Conservation (phyloP, 53 echinoderm and acorn worm species). For the Mesocentrotus franciscanus region DNA sequence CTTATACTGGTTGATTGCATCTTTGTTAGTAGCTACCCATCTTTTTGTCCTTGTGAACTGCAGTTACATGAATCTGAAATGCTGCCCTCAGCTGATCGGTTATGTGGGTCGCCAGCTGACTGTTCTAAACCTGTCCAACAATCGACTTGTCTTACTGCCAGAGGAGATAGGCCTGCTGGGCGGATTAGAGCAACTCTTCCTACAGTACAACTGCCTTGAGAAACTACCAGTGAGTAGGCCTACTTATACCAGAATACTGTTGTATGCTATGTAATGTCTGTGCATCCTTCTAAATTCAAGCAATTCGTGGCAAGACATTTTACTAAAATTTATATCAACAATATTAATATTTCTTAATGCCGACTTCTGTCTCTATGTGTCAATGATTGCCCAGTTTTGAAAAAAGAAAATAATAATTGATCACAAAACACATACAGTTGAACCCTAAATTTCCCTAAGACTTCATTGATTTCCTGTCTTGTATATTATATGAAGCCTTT, state of each 20-base stretch:
- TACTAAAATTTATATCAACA: too few species aligned
- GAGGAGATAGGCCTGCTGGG: constrained; percentile 89
- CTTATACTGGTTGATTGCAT: not conserved
- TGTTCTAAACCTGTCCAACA: constrained; percentile 92
- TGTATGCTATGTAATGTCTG: too few species aligned
- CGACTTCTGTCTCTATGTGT: too few species aligned
- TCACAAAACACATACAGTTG: too few species aligned
- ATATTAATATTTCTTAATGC: too few species aligned
- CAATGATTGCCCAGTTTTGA: too few species aligned
- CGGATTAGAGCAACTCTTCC: constrained; percentile 90
- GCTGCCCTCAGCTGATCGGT: constrained; percentile 87
- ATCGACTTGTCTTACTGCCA: constrained; percentile 82
- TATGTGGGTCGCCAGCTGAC: constrained; percentile 92
- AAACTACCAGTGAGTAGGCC: constrained; percentile 84
- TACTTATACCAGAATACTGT: not conserved
- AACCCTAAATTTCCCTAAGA: too few species aligned
- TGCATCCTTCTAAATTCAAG: too few species aligned
- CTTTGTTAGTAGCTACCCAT: not conserved
- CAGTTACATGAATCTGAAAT: constrained; percentile 93
- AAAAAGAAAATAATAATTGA: too few species aligned
- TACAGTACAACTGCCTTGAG: constrained; percentile 97
- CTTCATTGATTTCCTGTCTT: too few species aligned
- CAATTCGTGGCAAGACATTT: too few species aligned
- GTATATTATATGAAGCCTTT: too few species aligned
- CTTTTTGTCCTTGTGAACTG: not conserved